Base-by-base conservation (phyloP, 2,113 vertebrate species). In the Alouatta palliata region DNA sequence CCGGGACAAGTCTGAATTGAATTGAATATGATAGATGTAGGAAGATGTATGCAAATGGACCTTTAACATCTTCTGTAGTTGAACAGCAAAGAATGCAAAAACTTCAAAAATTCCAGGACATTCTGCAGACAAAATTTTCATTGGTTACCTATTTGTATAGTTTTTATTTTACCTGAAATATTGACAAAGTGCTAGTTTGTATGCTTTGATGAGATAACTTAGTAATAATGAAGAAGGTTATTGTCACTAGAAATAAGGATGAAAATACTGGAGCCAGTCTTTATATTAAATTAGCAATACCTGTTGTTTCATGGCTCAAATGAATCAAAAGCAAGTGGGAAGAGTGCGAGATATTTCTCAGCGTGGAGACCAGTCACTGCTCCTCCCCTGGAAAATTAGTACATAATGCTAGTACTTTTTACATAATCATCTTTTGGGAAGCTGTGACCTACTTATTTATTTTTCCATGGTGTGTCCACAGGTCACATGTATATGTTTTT, bases 81-180 rank as follows among this genome's bases (percentile, higher is more conserved):
- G 32, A 85, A 68, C 5, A 84, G 4, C 17, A 92, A 45, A 43
- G n/a, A 56, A 6, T 84, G 32, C n/a, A 77, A 85, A 49, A 91
- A 49, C 2, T 64, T 2, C 10, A 47, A 21, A 45, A 81, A 58
- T 64, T 87, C 43, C 32, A 87, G 45, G 6, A 83, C 12, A 54
- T 83, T 92, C 5, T 21, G 20, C 19, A 70, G 35, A 83, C 25
- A 79, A 73, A n/a, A 19, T 66, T 87, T 93, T 73, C 13, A 82
- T 45, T 91, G 27, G 25, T 89, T 19, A 49, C 8, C 5, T 93
- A 54, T 93, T 77, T 71, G 17, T 73, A 66, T 45, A 82, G 12
- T 87, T 95, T 94, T 87, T 66, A 89, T 61, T 86, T 96, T 76
- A 85, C 40, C 61, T 77, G 43, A 87, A 81, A 66, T 90, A 21